Base-by-base conservation (phyloP, 2,797 vertebrate genomes). In the Denticeps clupeoides region DNA sequence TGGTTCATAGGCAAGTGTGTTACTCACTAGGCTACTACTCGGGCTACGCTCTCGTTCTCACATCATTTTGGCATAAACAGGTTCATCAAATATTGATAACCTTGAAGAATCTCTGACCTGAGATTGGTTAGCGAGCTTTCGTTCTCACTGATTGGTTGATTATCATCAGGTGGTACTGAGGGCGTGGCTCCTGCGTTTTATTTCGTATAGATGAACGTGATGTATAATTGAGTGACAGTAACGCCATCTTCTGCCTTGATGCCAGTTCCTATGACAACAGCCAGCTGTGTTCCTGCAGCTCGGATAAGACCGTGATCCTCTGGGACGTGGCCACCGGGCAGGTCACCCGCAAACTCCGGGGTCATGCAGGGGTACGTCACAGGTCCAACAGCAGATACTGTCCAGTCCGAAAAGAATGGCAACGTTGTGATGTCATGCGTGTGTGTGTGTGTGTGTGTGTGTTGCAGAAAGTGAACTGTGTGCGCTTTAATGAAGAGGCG, bases 241-340 rank as follows among this genome's bases (percentile, higher is more conserved):
- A n/a, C n/a, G n/a, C n/a, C n/a, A n/a, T n/a, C n/a, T n/a, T n/a
- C 35, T 38, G 9, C 6, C n/a, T n/a, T n/a, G n/a, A n/a, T n/a
- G n/a, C n/a, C 71, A 95, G 93, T 1, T 93, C 91, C 13, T 93
- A 69, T 19, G 91, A 97, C 69, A 97, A 94, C 80, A 90, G 91
- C 58, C 85, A 75, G 41, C 59, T 96, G 42, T 94, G 91, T 62
- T 91, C 91, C 3, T 89, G 92, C 41, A 86, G 92, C 38, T 84
- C 87, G 0, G 93, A 96, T 56, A 93, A 93, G 56, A 78, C 87
- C 0, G 84, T 95, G 58, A 85, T 89, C 10, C 77, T 94, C 7
- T 97, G 92, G 92, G 93, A 96, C 2, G 92, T 97, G 4, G 87
- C 80, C 3, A 82, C 84, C 0, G 93, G 90, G 1, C 87, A 90